Evolutionary conservation across 2,797 vertebrate genomes (phyloP).

Genomic region (Threskiornis aethiopicus): DNA sequence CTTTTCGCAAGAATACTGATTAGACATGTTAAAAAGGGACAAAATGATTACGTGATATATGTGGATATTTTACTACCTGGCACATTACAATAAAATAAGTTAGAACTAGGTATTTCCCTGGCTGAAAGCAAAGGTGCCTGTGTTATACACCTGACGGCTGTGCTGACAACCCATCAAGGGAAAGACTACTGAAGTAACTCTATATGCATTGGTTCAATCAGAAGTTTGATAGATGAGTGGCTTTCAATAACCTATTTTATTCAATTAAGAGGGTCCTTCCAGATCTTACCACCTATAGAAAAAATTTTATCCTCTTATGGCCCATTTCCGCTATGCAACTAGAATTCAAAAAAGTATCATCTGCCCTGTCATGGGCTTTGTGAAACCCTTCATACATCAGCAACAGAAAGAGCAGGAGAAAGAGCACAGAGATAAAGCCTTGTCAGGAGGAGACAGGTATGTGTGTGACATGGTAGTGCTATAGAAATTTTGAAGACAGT

Average conservation of each 20-base stretch:
- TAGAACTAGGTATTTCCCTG: not conserved
- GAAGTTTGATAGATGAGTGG: not conserved
- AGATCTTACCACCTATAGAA: not conserved
- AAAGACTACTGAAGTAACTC: not conserved
- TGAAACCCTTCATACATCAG: not conserved
- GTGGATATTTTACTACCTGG: not conserved
- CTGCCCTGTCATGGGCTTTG: not conserved
- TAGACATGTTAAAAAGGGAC: not conserved
- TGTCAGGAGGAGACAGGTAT: not conserved
- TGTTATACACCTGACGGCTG: not conserved
- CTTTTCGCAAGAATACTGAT: not conserved
- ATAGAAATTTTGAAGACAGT: not conserved
- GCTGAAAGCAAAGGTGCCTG: not conserved
- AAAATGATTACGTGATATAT: not conserved
- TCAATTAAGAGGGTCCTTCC: not conserved
- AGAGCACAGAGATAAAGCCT: not conserved
- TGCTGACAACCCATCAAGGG: not conserved
- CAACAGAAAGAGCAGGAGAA: not conserved
- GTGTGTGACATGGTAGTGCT: fast-evolving
- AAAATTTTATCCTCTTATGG: not conserved
- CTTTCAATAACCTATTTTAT: not conserved
- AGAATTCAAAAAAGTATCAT: not conserved
- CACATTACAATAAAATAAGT: not conserved
- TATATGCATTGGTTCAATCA: not conserved
- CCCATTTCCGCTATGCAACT: not conserved